Evolutionary conservation across 64 coral and sea anemone genomes (phyloP), one percentile per base, ranked within the genome.

Genomic region (Cladopsammia gracilis): DNA sequence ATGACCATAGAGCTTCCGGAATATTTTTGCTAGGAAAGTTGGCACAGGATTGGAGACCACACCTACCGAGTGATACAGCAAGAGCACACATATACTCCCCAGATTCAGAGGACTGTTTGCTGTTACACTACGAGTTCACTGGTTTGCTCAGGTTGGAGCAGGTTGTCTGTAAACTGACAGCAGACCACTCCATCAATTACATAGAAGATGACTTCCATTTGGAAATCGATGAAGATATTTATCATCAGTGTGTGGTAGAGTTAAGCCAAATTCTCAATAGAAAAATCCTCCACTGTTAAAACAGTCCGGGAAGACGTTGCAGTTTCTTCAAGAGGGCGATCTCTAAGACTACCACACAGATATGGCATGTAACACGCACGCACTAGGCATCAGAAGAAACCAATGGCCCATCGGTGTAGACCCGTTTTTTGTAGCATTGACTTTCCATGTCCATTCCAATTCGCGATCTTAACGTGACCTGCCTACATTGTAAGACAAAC

Each of bases 91-190:
- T 89, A 2, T 89, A 89, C 44, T 12, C 73, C 49, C 72, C 73
- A 25, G 73, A 78, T 62, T 23, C 87, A 77, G 87, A 89, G 73
- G 73, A 89, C 71, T 77, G 87, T 89, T 64, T 89, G 23, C 58
- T 89, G 42, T 49, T 89, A 7, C 87, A 89, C 42, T 89, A 89
- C 46, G 71, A 89, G 23, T 89, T 89, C 58, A 77, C 87, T 6
- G 73, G 73, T 61, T 62, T 53, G 45, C 22, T 89, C 34, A 89
- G 22, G 76, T 78, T 61, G 73, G 71, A 89, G 77, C 87, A 77
- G 24, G 71, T 77, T 25, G 34, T 89, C 78, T 66, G 57, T 50
- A 25, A 76, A 49, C 87, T 78, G 23, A 76, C 46, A 25, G 58
- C 18, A 25, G 48, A 76, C 49, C 59, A 89, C n/a, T 18, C 19